Percentiles rank a stretch among this genome's conserved stretches.
phyloP scores from a whole-genome alignment of 2,797 vertebrate genomes.

The Cyprinella venusta region DNA sequence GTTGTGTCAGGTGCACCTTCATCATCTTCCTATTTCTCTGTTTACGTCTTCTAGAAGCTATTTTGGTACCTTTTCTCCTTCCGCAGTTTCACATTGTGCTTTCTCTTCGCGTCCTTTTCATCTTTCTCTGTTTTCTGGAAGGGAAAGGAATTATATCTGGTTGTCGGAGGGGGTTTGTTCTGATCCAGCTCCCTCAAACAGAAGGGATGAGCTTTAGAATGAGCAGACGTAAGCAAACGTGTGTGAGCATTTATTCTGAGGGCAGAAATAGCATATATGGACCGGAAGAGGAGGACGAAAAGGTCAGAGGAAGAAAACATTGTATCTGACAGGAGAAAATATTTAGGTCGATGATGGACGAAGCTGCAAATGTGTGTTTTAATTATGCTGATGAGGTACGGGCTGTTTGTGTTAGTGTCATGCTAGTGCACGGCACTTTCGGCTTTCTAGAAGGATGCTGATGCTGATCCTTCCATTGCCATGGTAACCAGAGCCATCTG shows the following conservation, averaged over 20 bases:
- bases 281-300: neutral
- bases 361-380: neutral
- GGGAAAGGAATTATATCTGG: conserved; percentile 15
- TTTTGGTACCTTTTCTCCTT: conserved; percentile 29
- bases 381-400: conserved; percentile 42
- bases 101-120: neutral
- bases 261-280: neutral
- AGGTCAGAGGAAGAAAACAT: conserved; percentile 17
- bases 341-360: neutral
- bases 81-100: neutral
- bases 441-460: conserved; percentile 57
- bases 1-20: conserved; percentile 1
- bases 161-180: conserved; percentile 16
- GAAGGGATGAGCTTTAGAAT: conserved; percentile 7
- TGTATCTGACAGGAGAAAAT: neutral
- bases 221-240: neutral
- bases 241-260: neutral
- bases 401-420: conserved; percentile 16
- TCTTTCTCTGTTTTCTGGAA: neutral
- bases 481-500: conserved; percentile 76
- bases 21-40: conserved; percentile 7
- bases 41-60: conserved; percentile 31
- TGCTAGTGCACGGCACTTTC: neutral
- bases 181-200: neutral
- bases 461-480: conserved; percentile 72